Percentiles rank a stretch among this genome's conserved stretches.
Conservation (phyloP, 2,888 invertebrate species). For the Augochlorella aurata region DNA sequence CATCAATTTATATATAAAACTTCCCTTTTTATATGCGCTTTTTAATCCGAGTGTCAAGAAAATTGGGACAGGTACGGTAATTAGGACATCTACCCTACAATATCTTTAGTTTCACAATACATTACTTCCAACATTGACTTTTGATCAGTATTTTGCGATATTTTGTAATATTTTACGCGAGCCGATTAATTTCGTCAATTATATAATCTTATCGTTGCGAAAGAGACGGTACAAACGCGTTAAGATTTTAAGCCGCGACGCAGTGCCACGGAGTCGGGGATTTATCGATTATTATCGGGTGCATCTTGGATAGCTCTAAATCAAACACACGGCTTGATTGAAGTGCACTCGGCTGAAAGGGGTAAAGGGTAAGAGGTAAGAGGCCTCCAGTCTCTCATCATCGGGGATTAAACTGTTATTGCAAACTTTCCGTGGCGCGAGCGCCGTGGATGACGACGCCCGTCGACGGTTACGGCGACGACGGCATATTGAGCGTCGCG, state of each 20-base stretch:
- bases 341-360: conserved; percentile 68
- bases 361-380: conserved; percentile 65
- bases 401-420: conserved; percentile 80
- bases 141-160: not conserved
- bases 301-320: conserved; percentile 69
- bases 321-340: conserved; percentile 72
- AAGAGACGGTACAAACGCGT: conserved; percentile 1
- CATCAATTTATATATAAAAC: too few species aligned
- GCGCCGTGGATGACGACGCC: conserved; percentile 25
- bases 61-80: too few species aligned
- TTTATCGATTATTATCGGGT: conserved; percentile 69
- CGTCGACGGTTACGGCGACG: conserved; percentile 41
- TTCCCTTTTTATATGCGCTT: too few species aligned
- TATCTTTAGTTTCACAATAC: not conserved
- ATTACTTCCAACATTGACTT: not conserved
- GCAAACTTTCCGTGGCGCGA: conserved; percentile 70
- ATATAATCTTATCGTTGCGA: not conserved
- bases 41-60: too few species aligned
- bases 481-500: conserved; percentile 72
- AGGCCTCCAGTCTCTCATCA: conserved; percentile 75
- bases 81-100: too few species aligned
- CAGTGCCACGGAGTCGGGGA: conserved; percentile 37
- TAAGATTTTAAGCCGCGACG: conserved; percentile 32
- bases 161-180: not conserved
- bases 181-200: not conserved